These are phyloP conservation scores for Rhabdomys dilectus DNA, from an alignment of 2,113 vertebrate species.

Conservation along the genomic window DNA sequence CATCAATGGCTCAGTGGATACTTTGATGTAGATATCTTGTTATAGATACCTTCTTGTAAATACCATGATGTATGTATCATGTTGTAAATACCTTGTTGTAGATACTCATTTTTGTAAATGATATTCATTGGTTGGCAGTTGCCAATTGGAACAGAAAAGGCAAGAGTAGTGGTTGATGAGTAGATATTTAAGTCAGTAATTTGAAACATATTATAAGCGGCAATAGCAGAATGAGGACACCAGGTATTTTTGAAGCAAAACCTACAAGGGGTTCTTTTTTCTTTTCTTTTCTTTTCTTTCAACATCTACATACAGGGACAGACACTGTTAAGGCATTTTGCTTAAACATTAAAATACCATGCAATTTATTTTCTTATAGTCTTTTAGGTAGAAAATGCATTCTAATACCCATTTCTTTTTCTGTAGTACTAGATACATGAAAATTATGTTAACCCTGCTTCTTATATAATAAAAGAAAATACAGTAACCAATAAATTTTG, in stretches of 20 bases:
- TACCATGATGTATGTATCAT: not conserved
- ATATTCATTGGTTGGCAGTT: not conserved
- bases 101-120: too few species aligned
- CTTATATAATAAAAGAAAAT: not conserved
- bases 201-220: not conserved
- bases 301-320: not conserved
- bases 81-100: not conserved
- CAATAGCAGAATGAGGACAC: not conserved
- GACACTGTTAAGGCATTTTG: not conserved
- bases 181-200: not conserved
- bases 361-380: not conserved
- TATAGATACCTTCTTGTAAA: not conserved
- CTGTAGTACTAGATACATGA: not conserved
- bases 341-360: not conserved
- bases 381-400: not conserved
- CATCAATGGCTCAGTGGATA: not conserved
- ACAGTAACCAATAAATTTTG: not conserved
- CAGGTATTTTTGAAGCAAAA: not conserved
- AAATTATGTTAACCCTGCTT: not conserved
- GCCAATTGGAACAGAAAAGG: not conserved
- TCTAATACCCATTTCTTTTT: not conserved
- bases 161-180: not conserved
- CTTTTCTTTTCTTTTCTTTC: not conserved
- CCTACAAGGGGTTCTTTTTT: not conserved
- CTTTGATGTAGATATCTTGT: not conserved